Evolutionary conservation across 2,888 invertebrate genomes (phyloP), one percentile per base, ranked within the genome.

Genomic region (Trypoxylon attenuatum): DNA sequence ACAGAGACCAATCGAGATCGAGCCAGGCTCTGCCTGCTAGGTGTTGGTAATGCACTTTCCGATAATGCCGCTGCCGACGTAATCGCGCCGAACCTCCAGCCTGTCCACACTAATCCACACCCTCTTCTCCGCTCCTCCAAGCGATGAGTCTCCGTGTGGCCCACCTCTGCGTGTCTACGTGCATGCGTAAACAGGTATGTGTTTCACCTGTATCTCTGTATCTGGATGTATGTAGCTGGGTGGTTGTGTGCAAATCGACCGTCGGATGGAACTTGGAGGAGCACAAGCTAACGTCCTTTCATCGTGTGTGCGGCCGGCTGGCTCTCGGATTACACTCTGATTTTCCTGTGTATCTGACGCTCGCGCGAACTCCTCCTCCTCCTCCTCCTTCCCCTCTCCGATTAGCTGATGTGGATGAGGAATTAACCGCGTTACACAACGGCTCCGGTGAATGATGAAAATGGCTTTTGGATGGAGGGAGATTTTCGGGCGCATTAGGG

Each of bases 1-100:
- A n/a, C n/a, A n/a, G n/a, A 55, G 53, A 53, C 66, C 66, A 67
- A 70, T 67, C 39, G 68, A 62, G 75, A 69, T 72, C 65, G 69
- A 57, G 57, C 5, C 5, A 13, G 33, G 5, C 8, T n/a, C n/a
- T n/a, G n/a, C n/a, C n/a, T n/a, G n/a, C 5, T 33, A n/a, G 6
- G 64, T 77, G 77, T 71, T 76, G 73, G 77, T 80, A 82, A 84
- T 81, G 77, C 79, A 79, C 80, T 80, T 83, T 79, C 81, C 81
- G 77, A 82, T 82, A 81, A 81, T 79, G 71, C 75, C 56, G 54
- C 65, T 67, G 59, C 51, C 62, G 62, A 75, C 73, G 78, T 75
- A 79, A 81, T 82, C 78, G 68, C 68, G 64, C 59, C 50, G 42
- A 49, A 59, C 52, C 45, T 60, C 54, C 58, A 56, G 66, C 50